Percentiles rank a stretch among this genome's conserved stretches.
Evolutionary conservation across 1,140 invertebrate species (phyloP).

Genomic region (Drosophila lowei): DNA sequence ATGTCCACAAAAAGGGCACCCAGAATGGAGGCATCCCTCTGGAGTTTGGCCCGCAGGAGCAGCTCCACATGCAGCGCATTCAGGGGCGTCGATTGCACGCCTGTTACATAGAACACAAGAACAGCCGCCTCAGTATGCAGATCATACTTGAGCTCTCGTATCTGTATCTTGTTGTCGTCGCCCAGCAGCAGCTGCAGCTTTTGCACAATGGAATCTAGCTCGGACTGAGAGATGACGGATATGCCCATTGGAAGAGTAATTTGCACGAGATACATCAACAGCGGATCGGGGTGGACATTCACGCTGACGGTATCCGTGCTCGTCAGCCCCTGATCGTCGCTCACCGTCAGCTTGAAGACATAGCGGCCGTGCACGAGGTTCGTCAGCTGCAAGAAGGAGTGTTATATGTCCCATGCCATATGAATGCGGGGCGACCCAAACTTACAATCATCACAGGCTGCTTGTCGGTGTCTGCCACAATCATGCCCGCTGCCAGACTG

Average conservation of each 20-base stretch:
- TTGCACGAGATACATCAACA: slow-evolving; percentile 90
- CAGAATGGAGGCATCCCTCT: slow-evolving; percentile 88
- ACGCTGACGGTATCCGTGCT: slow-evolving; percentile 92
- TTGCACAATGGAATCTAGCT: slow-evolving; percentile 84
- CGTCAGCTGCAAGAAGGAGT: slow-evolving; percentile 86
- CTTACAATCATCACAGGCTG: slow-evolving; percentile 90
- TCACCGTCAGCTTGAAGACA: slow-evolving; percentile 93
- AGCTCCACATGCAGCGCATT: slow-evolving; percentile 86
- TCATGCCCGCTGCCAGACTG: slow-evolving; percentile 92
- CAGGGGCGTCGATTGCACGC: slow-evolving; percentile 82
- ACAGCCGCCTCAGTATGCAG: slow-evolving; percentile 85
- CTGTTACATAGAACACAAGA: slow-evolving; percentile 86
- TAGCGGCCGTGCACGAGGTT: slow-evolving; percentile 94
- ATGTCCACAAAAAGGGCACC: slow-evolving; percentile 89
- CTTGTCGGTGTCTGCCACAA: slow-evolving; percentile 89
- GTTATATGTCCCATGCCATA: background rate
- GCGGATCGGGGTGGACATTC: slow-evolving; percentile 92
- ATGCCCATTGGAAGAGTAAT: slow-evolving; percentile 90
- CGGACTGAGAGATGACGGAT: slow-evolving; percentile 83
- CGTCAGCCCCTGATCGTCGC: slow-evolving; percentile 93
- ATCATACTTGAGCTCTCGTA: slow-evolving; percentile 86
- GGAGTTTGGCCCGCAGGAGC: slow-evolving; percentile 87
- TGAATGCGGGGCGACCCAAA: background rate
- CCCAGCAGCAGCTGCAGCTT: slow-evolving; percentile 86
- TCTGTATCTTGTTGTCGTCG: slow-evolving; percentile 87